These are phyloP conservation scores for Hippocampus mohnikei DNA, from an alignment of 2,113 vertebrate species.

Conservation along the genomic window DNA sequence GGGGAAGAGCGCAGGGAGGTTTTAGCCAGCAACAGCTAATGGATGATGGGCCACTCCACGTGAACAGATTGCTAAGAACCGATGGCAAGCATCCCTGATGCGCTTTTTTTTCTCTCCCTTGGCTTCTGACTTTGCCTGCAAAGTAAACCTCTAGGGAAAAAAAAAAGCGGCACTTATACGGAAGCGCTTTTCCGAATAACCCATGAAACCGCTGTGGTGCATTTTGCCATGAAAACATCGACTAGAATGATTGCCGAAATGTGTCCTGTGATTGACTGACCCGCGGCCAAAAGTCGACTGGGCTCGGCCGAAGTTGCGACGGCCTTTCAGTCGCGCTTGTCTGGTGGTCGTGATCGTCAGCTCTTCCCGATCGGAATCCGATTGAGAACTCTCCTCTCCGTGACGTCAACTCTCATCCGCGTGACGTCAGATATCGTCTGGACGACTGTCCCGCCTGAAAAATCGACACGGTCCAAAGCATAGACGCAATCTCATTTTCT, in stretches of 20 bases:
- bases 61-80: slow-evolving; percentile 24
- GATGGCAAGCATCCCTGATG: not conserved
- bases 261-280: not conserved
- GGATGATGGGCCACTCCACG: slow-evolving; percentile 18
- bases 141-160: not conserved
- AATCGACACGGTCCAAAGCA: too few species aligned
- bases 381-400: not conserved
- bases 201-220: not conserved
- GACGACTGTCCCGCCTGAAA: not conserved
- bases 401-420: not conserved
- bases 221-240: not conserved
- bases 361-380: not conserved
- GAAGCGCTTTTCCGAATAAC: not conserved
- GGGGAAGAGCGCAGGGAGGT: slow-evolving; percentile 42
- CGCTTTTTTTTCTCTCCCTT: not conserved
- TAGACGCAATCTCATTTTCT: not conserved
- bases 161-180: not conserved
- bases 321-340: too few species aligned
- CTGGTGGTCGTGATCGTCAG: too few species aligned
- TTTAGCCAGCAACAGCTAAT: slow-evolving; percentile 51
- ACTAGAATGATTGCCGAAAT: not conserved
- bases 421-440: not conserved
- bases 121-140: not conserved
- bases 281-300: too few species aligned
- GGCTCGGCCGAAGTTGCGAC: not conserved